Evolutionary conservation across 2,888 invertebrate genomes (phyloP).

Genomic region (Laspeyria flexula): DNA sequence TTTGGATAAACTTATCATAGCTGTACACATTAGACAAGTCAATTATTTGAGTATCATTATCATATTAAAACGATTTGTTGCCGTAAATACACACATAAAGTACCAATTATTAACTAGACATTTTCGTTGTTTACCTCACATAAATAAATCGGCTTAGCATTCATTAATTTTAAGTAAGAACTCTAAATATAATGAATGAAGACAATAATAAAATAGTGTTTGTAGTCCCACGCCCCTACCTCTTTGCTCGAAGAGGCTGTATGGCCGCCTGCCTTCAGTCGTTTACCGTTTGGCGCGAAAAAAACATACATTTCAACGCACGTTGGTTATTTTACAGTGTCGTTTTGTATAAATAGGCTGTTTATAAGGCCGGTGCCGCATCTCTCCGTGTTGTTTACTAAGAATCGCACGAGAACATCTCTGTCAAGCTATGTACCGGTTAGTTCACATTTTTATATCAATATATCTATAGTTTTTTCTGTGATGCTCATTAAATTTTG

Average conservation of each 20-base stretch:
- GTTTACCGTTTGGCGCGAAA: constrained; percentile 61
- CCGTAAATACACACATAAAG: not conserved
- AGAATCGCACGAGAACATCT: constrained; percentile 53
- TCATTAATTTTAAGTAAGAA: constrained; percentile 20
- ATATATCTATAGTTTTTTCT: constrained; percentile 36
- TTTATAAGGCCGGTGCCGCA: constrained; percentile 67
- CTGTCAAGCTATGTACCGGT: constrained; percentile 70
- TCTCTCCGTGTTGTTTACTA: constrained; percentile 55
- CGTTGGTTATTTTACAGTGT: constrained; percentile 46
- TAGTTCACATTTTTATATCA: constrained; percentile 59
- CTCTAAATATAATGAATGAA: constrained; percentile 26
- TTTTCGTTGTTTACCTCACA: not conserved
- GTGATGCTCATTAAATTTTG: constrained; percentile 3
- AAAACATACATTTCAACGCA: constrained; percentile 44
- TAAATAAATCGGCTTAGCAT: not conserved
- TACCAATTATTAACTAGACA: not conserved
- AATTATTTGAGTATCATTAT: not conserved
- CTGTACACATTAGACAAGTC: too few species aligned
- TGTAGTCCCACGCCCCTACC: constrained; percentile 55
- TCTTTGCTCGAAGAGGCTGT: constrained; percentile 42
- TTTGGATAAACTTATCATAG: not conserved
- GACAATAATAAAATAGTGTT: constrained; percentile 24
- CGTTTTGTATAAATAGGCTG: constrained; percentile 66
- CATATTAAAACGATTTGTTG: not conserved
- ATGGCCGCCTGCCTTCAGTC: constrained; percentile 44